A percentile compares a stretch with the other conserved stretches of the same genome.
These are phyloP conservation scores for Petaurus breviceps DNA, from an alignment of 2,113 vertebrate genomes.

Conservation along the genomic window DNA sequence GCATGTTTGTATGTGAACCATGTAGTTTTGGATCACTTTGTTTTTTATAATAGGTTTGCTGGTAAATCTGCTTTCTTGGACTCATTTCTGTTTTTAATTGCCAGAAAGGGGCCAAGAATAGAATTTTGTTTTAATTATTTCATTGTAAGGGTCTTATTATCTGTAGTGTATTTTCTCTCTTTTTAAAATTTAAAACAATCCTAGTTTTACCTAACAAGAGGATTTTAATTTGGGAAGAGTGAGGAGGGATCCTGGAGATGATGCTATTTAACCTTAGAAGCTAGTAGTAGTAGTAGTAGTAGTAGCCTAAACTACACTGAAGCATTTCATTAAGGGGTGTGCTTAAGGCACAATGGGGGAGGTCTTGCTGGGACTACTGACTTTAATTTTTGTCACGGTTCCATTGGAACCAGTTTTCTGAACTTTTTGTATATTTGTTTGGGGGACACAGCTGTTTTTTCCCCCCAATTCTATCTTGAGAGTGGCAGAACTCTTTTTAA, in stretches of 20 bases:
- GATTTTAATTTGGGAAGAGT: background rate
- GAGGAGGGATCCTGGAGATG: background rate
- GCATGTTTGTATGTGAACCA: background rate
- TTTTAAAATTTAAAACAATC: background rate
- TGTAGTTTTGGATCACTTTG: background rate
- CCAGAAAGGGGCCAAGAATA: background rate
- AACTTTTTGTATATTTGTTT: slow-evolving; percentile 1
- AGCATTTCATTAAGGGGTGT: rapidly evolving
- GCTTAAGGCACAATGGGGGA: background rate
- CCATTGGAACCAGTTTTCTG: slow-evolving; percentile 39
- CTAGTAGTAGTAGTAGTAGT: background rate
- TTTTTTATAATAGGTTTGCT: background rate
- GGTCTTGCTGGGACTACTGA: background rate
- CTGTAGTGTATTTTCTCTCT: background rate
- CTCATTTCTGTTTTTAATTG: background rate
- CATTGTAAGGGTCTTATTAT: background rate
- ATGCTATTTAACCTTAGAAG: too few relatives aligned
- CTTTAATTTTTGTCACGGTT: rapidly evolving
- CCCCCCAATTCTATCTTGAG: slow-evolving; percentile 14
- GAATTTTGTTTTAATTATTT: background rate
- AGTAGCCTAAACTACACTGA: background rate
- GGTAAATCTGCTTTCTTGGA: background rate
- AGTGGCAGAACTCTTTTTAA: background rate
- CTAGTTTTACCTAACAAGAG: background rate
- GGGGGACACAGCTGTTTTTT: background rate